Conservation (phyloP, 2,888 invertebrate genomes). For the Tenthredo distinguenda region DNA sequence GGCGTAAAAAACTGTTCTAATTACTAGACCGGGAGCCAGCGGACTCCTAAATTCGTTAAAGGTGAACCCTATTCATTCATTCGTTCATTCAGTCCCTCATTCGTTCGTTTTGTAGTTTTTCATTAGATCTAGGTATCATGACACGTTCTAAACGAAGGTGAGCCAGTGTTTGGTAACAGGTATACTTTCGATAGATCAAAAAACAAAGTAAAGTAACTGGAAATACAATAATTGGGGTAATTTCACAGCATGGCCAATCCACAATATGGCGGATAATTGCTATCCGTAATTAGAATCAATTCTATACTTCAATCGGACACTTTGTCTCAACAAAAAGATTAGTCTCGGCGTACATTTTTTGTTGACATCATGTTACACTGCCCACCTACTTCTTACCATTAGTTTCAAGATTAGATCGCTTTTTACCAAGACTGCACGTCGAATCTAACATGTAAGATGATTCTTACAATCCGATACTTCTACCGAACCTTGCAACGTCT, state of each 20-base stretch:
- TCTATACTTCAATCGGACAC: not conserved
- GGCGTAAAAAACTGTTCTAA: constrained; percentile 36
- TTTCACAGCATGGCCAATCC: constrained; percentile 12
- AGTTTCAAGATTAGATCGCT: constrained; percentile 14
- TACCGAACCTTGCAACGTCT: not conserved
- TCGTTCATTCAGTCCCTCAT: not conserved
- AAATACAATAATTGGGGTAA: constrained; percentile 23
- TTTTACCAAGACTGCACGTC: not conserved
- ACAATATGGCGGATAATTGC: not conserved
- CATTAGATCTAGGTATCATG: not conserved
- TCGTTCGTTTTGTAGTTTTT: constrained; percentile 11
- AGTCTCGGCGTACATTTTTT: not conserved
- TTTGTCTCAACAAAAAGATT: constrained; percentile 15
- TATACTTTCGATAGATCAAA: not conserved
- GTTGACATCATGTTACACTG: not conserved
- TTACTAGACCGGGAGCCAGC: constrained; percentile 9
- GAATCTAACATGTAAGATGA: not conserved
- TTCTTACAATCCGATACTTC: not conserved
- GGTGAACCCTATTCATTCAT: not conserved
- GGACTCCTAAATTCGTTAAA: not conserved
- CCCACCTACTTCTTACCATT: not conserved
- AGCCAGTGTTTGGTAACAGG: not conserved
- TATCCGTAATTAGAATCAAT: constrained; percentile 1
- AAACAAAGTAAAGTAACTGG: not conserved
- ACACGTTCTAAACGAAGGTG: not conserved